Base-by-base conservation (phyloP, 2,113 vertebrate genomes). In the Lagopus leucura region DNA sequence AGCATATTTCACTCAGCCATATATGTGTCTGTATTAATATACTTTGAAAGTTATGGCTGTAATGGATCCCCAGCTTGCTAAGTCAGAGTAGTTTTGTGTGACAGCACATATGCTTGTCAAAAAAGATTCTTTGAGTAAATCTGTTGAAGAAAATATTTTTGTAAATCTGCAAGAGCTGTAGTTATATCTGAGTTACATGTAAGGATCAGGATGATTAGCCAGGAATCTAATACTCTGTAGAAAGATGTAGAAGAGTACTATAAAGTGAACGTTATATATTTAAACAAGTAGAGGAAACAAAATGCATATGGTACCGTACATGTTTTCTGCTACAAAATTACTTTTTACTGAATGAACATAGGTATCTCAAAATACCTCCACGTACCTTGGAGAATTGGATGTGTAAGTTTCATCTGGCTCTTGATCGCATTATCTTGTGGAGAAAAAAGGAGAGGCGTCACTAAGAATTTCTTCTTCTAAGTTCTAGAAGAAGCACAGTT, bases 121-220 rank as follows among this genome's bases (percentile, higher is more conserved):
- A 96, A 82, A 93, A 96, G 94, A 94, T 96, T 96, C 94, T 94
- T 94, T 80, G 94, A 89, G 95, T 95, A 96, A 96, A 95, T 96
- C 96, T 96, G 96, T 94, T 96, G 95, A 93, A 81, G 95, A 96
- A 93, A 96, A 96, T 96, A 96, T 95, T 96, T 96, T 96, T 92
- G 94, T 95, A 94, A 96, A 95, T 86, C 94, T 93, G 87, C 85
- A 94, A 80, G 91, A 95, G 76, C 85, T 65, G 38, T 81, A 88
- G 75, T 86, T 96, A 91, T 83, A 95, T 95, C 78, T 93, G 91
- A 94, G 89, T 86, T 96, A 67, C 67, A 91, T 93, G 66, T 52
- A 78, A 88, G 91, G 94, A 96, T 94, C 85, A 72, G 83, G 91
- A 72, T 86, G 94, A 92, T 94, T 96, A 94, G 93, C 94, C 82